Conservation (phyloP, 1,140 invertebrate genomes). For the Coenobita brevimanus region DNA sequence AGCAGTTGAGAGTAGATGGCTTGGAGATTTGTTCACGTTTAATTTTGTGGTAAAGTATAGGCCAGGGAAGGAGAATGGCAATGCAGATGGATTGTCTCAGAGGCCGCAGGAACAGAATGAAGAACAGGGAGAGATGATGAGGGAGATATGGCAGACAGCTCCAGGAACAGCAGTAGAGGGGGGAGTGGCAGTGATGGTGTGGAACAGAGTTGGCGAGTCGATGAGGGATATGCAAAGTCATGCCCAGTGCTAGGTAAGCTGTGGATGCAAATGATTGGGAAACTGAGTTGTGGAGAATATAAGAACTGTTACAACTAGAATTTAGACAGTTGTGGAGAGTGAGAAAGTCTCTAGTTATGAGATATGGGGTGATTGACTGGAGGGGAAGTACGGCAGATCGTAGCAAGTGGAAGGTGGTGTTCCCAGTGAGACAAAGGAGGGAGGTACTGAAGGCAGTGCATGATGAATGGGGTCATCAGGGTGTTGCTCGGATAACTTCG, state of each 20-base stretch:
- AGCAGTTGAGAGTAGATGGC: neutral
- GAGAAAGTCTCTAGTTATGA: neutral
- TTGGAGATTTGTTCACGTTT: neutral
- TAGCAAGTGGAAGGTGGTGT: neutral
- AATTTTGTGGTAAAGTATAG: neutral
- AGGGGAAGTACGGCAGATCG: neutral
- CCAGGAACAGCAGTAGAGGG: neutral
- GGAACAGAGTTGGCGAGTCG: neutral
- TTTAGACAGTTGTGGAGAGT: neutral
- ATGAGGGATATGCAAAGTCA: neutral
- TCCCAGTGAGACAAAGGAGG: neutral
- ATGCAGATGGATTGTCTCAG: neutral
- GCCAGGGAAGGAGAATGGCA: neutral
- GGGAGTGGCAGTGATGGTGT: neutral
- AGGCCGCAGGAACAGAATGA: neutral
- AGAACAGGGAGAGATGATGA: neutral
- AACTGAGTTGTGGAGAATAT: neutral
- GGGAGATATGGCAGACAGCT: neutral
- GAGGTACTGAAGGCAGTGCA: neutral
- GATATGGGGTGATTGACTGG: neutral
- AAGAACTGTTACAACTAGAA: neutral
- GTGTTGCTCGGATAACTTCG: neutral
- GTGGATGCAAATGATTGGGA: conserved; percentile 8
- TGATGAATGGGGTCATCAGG: no score
- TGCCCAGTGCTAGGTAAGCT: neutral